phyloP scores from a whole-genome alignment of 2,113 vertebrate genomes.

The Numenius arquata region DNA sequence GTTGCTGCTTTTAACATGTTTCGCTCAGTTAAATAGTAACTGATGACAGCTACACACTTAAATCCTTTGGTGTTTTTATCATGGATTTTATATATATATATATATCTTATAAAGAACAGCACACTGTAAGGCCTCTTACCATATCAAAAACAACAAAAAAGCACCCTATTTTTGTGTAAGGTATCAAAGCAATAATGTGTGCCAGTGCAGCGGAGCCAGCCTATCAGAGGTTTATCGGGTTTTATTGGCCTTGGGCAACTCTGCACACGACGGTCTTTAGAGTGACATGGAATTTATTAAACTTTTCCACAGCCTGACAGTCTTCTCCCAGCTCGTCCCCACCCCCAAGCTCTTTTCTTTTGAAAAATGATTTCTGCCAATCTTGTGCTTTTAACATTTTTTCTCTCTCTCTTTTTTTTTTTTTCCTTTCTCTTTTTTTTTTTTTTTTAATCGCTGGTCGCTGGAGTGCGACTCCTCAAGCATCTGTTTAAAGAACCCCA shows the following conservation, averaged over 20 bases:
- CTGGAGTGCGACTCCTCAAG: neutral
- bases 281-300: slow-evolving; percentile 74
- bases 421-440: neutral
- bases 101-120: slow-evolving; percentile 35
- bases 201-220: slow-evolving; percentile 7
- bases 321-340: slow-evolving; percentile 42
- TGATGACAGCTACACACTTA: slow-evolving; percentile 44
- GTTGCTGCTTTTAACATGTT: slow-evolving; percentile 52
- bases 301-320: slow-evolving; percentile 62
- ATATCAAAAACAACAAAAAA: slow-evolving; percentile 53
- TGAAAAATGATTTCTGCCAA: slow-evolving; percentile 59
- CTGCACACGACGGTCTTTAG: slow-evolving; percentile 60
- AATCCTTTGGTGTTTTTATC: slow-evolving; percentile 29
- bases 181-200: slow-evolving; percentile 27
- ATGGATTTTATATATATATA: slow-evolving; percentile 34
- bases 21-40: slow-evolving; percentile 54
- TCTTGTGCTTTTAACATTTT: slow-evolving; percentile 20
- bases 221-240: slow-evolving; percentile 49
- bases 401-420: too few species aligned
- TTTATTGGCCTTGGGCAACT: slow-evolving; percentile 62
- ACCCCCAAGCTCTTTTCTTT: slow-evolving; percentile 46
- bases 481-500: slow-evolving; percentile 31
- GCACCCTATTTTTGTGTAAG: neutral
- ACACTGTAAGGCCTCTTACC: slow-evolving; percentile 47
- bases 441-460: neutral